These are phyloP conservation scores for Scolanthus callimorphus DNA, from an alignment of 92 coral and sea anemone genomes.

Conservation along the genomic window DNA sequence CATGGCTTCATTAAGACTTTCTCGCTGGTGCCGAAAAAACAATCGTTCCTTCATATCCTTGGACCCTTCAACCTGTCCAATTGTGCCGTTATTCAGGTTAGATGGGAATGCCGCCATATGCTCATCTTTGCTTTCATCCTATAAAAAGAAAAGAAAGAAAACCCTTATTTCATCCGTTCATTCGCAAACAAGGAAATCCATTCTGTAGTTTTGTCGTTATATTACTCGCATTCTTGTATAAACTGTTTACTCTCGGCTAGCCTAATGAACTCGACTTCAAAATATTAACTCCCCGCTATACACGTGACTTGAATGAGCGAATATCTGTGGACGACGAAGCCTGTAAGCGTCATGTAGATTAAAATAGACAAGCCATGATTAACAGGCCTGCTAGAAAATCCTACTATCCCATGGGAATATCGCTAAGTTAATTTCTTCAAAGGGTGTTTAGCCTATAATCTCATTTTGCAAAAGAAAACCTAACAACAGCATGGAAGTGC, in stretches of 20 bases:
- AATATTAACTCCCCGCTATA: conserved; percentile 1
- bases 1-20: conserved; percentile 6
- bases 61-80: not conserved
- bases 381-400: not conserved
- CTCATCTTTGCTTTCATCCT: conserved; percentile 11
- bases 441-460: no score
- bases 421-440: no score
- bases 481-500: no score
- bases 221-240: conserved; percentile 28
- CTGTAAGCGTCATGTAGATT: no score
- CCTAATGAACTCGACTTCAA: conserved; percentile 30
- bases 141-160: conserved; percentile 32
- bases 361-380: not conserved
- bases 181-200: conserved; percentile 30
- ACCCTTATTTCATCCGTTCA: conserved; percentile 29
- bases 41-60: not conserved
- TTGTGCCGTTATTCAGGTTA: conserved; percentile 16
- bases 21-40: not conserved
- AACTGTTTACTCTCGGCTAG: conserved; percentile 18
- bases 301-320: not conserved
- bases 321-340: no score
- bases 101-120: conserved; percentile 39
- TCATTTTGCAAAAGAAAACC: no score
- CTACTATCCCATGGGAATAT: not conserved
- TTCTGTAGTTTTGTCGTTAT: not conserved